Base-by-base conservation (phyloP, 2,888 invertebrate species). In the Chalcis sispes region DNA sequence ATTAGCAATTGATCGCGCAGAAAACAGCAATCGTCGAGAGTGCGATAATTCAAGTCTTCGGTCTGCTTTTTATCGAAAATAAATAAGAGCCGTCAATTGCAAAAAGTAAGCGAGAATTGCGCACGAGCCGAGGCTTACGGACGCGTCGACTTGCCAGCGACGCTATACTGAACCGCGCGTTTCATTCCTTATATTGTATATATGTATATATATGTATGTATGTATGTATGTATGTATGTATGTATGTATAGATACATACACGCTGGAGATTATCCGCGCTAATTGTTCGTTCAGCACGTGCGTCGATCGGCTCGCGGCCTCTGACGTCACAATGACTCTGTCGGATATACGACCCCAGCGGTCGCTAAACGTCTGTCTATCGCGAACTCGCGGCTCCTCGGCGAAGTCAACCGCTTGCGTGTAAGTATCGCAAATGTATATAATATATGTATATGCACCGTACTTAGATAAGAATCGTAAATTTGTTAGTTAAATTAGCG, bases 401-500 rank as follows among this genome's bases (percentile, higher is more conserved):
- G n/a, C n/a, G n/a, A n/a, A n/a, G n/a, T n/a, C n/a, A n/a, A n/a
- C n/a, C n/a, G n/a, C n/a, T n/a, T n/a, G 40, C 23, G 7, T 29
- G 15, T 36, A 36, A 36, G 36, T 10, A 1, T 7, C 25, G 62
- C 46, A 5, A 42, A n/a, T n/a, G n/a, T n/a, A n/a, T 48, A 10
- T 5, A 2, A 23, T 32, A n/a, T 40, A 36, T 36, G 36, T 18
- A 56, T 56, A 18, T 40, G n/a, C 7, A 27, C 10, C 25, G 15
- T 8, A 18, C 36, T 40, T 40, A 46, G 69, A 74, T 69, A 62
- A 64, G 46, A 56, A 62, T 69, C 62, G 74, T 69, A 56, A 74
- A 74, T 74, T 69, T 74, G 54, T 74, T 69, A 62, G 69, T 32
- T 62, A 62, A 69, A 69, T 69, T 36, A 48, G 48, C n/a, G 18